phyloP scores from a whole-genome alignment of 2,888 invertebrate genomes.

The Phlogophora meticulosa region DNA sequence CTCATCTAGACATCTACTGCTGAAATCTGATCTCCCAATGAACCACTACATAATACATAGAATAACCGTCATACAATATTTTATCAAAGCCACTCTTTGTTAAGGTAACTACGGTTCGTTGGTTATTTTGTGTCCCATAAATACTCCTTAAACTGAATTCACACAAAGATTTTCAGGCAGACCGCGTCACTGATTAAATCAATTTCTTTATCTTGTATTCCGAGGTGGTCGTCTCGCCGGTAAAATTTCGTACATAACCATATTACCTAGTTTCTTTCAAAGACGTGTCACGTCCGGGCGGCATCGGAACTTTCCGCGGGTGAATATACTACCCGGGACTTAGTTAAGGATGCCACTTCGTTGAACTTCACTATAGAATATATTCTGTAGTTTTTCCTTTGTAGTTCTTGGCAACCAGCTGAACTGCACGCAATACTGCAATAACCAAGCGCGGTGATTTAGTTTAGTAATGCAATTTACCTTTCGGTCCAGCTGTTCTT shows the following conservation, averaged over 20 bases:
- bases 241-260: conserved; percentile 58
- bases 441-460: conserved; percentile 2
- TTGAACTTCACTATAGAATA: conserved; percentile 13
- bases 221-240: conserved; percentile 32
- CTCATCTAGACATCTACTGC: background rate
- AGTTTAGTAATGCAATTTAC: background rate
- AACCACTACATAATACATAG: background rate
- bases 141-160: conserved; percentile 13
- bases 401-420: conserved; percentile 35
- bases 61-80: background rate
- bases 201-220: conserved; percentile 57
- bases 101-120: background rate
- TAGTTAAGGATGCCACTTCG: conserved; percentile 51
- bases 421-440: conserved; percentile 19
- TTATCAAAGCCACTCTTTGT: background rate
- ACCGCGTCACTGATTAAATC: conserved; percentile 46
- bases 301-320: conserved; percentile 58
- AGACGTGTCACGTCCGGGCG: conserved; percentile 58
- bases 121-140: background rate
- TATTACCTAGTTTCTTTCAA: conserved; percentile 59
- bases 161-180: conserved; percentile 4
- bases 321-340: conserved; percentile 52
- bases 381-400: conserved; percentile 6
- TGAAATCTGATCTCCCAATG: conserved; percentile 22
- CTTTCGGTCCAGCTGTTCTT: background rate